Base-by-base conservation (phyloP, 2,113 vertebrate species). In the Myrmecobius fasciatus region DNA sequence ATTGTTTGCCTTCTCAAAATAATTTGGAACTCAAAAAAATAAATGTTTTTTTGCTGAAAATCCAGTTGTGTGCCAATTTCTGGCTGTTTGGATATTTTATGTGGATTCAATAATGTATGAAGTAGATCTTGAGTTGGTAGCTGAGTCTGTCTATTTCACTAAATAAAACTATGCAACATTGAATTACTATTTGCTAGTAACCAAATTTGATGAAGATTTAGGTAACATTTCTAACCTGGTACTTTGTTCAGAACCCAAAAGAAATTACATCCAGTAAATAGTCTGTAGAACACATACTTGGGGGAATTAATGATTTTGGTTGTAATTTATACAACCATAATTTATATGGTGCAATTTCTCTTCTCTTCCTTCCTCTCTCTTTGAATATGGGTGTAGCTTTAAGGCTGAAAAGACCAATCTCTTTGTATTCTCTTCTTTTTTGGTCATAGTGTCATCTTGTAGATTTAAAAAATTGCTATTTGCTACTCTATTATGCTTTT, bases 271-370 rank as follows among this genome's bases (percentile, higher is more conserved):
- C 92, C 67, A 53, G 0, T 92, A 51, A 83, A 54, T 0, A 28
- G 67, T 52, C 51, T 49, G 0, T 53, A 56, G 90, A 88, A 14
- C 25, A 91, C 49, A 3, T 36, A 28, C 26, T 93, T 56, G 91
- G 49, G 60, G 95, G 91, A 96, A 96, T 43, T 36, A 36, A 90
- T 83, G 60, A 47, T 92, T 95, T 92, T 47, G 53, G 60, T 56
- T 26, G 25, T 91, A n/a, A n/a, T n/a, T n/a, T n/a, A n/a, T n/a
- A n/a, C n/a, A n/a, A n/a, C n/a, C n/a, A n/a, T n/a, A n/a, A n/a
- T n/a, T n/a, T n/a, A n/a, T 91, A 75, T 90, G 90, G 91, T 93
- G 52, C 3, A 8, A 52, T 95, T 94, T 95, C 0, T 56, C 26
- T 31, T 56, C 54, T 56, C 54, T 56, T 56, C 53, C 53, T 54